phyloP scores from a whole-genome alignment of 2,888 invertebrate species.

The Microlaimidae sp. region DNA sequence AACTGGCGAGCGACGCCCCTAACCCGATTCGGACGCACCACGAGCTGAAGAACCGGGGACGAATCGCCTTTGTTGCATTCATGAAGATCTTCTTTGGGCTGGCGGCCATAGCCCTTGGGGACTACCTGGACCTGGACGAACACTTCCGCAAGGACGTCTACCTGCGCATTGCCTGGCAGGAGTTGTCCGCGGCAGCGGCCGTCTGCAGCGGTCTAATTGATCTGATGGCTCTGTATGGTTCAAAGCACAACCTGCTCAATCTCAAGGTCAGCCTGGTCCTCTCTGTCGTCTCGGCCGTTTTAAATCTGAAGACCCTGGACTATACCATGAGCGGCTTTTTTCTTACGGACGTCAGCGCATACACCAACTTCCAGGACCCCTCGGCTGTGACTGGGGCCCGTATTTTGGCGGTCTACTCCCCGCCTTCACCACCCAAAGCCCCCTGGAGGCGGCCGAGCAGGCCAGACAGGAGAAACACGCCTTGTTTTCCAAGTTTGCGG shows the following conservation, averaged over 20 bases:
- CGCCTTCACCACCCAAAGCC: background rate
- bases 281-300: slow-evolving; percentile 30
- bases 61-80: slow-evolving; percentile 21
- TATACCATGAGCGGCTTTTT: slow-evolving; percentile 30
- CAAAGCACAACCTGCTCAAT: slow-evolving; percentile 25
- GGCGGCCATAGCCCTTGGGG: slow-evolving; percentile 26
- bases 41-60: background rate
- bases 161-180: slow-evolving; percentile 31
- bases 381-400: background rate
- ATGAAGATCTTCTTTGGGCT: slow-evolving; percentile 27
- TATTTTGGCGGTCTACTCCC: background rate
- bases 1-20: slow-evolving; percentile 21
- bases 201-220: slow-evolving; percentile 26
- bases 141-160: slow-evolving; percentile 27
- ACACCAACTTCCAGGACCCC: slow-evolving; percentile 17
- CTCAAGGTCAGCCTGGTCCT: slow-evolving; percentile 28
- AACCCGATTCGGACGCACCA: background rate
- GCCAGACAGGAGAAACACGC: background rate
- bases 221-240: slow-evolving; percentile 23
- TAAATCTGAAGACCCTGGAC: slow-evolving; percentile 31
- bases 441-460: background rate
- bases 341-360: slow-evolving; percentile 27
- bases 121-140: slow-evolving; percentile 31
- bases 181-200: slow-evolving; percentile 27
- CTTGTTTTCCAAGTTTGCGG: background rate